These are phyloP conservation scores for Tribolium madens DNA, from an alignment of 1,140 invertebrate species.

Conservation along the genomic window DNA sequence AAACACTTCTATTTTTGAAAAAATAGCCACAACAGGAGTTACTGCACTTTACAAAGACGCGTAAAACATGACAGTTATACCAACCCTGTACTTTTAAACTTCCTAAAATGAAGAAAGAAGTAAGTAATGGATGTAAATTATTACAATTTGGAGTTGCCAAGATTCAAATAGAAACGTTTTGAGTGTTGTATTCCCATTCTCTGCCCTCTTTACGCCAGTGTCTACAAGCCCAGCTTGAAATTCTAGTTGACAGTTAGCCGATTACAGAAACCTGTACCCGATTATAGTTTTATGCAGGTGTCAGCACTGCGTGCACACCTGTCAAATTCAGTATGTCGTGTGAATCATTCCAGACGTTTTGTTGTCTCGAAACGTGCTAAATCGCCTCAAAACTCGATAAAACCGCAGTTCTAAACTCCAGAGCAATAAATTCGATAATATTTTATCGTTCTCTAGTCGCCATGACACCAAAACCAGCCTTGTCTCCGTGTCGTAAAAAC, in stretches of 20 bases:
- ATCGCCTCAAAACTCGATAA: background rate
- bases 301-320: conserved; percentile 14
- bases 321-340: conserved; percentile 29
- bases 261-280: background rate
- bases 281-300: background rate
- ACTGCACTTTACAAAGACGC: no score
- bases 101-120: no score
- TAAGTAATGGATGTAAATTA: no score
- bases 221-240: background rate
- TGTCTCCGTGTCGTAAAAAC: conserved; percentile 16
- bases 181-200: no score
- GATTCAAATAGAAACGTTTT: no score
- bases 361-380: conserved; percentile 16
- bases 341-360: conserved; percentile 31
- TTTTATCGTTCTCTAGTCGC: background rate
- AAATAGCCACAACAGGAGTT: no score
- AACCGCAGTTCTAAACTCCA: background rate
- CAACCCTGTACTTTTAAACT: no score
- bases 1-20: no score
- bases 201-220: background rate
- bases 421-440: conserved; percentile 24
- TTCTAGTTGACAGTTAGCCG: background rate
- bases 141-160: no score
- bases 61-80: no score
- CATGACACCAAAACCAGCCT: conserved; percentile 28